Percentiles rank a stretch among this genome's conserved stretches.
Evolutionary conservation across 64 coral and sea anemone genomes (phyloP).

Genomic region (Porites australiensis): DNA sequence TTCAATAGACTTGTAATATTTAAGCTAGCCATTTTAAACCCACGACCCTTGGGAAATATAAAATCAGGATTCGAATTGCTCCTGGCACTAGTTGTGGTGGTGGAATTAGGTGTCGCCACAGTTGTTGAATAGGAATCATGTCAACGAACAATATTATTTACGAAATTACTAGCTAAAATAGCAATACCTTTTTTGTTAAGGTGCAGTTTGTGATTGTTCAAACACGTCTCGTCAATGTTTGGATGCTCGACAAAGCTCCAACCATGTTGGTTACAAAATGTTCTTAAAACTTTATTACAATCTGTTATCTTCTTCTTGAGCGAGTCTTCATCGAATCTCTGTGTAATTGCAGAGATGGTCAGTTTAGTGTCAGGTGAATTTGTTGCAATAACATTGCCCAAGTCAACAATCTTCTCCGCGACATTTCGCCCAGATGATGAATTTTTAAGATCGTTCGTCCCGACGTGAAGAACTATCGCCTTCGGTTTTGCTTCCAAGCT

Average conservation of each 20-base stretch:
- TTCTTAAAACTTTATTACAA: conserved; percentile 33
- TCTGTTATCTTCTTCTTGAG: conserved; percentile 15
- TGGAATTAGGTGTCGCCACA: neutral
- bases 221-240: conserved; percentile 45
- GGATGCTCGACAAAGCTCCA: neutral
- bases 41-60: too few relatives aligned
- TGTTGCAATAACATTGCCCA: conserved; percentile 18
- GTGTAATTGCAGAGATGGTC: conserved; percentile 29
- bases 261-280: conserved; percentile 8
- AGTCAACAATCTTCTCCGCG: conserved; percentile 9
- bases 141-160: conserved; percentile 35
- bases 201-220: conserved; percentile 53
- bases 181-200: conserved; percentile 52
- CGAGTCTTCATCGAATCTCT: conserved; percentile 24
- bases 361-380: conserved; percentile 14
- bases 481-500: conserved; percentile 13
- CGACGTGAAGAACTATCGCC: conserved; percentile 41
- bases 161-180: conserved; percentile 44
- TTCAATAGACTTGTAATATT: conserved; percentile 14
- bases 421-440: neutral
- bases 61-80: conserved; percentile 1
- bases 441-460: too few relatives aligned
- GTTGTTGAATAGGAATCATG: conserved; percentile 17
- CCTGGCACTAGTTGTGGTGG: neutral
- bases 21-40: too few relatives aligned